Evolutionary conservation across 2,888 invertebrate genomes (phyloP).

Genomic region (Bembecia ichneumoniformis): DNA sequence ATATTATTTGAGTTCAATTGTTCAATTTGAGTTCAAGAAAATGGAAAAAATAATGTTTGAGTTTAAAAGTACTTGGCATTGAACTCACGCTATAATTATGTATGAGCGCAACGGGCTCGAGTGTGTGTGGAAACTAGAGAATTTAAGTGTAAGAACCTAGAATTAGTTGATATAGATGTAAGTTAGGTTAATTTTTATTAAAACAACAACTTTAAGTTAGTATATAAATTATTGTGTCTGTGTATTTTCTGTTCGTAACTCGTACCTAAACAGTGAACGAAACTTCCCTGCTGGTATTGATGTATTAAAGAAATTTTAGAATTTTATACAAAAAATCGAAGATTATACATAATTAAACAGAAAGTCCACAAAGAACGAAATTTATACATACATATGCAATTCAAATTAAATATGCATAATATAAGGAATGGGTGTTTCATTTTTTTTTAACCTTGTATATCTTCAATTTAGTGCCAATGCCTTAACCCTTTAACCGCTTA

Average conservation of each 20-base stretch:
- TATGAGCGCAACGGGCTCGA: conserved; percentile 21
- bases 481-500: no score
- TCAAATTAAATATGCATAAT: conserved; percentile 68
- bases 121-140: conserved; percentile 53
- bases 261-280: conserved; percentile 38
- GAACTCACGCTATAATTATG: neutral
- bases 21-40: no score
- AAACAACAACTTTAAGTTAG: conserved; percentile 48
- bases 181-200: conserved; percentile 53
- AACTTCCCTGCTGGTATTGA: conserved; percentile 56
- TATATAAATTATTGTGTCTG: conserved; percentile 66
- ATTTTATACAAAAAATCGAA: conserved; percentile 67
- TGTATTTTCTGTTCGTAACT: conserved; percentile 63
- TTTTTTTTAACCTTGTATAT: conserved; percentile 8
- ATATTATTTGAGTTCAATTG: no score
- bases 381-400: conserved; percentile 57
- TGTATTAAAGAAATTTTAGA: conserved; percentile 61
- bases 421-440: conserved; percentile 49
- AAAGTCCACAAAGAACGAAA: conserved; percentile 60
- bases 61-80: no score
- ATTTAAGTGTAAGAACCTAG: conserved; percentile 48
- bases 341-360: conserved; percentile 67
- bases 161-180: conserved; percentile 52
- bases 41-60: no score
- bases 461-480: no score